Conservation (phyloP, 2,113 vertebrate species). For the Microtus ochrogaster region DNA sequence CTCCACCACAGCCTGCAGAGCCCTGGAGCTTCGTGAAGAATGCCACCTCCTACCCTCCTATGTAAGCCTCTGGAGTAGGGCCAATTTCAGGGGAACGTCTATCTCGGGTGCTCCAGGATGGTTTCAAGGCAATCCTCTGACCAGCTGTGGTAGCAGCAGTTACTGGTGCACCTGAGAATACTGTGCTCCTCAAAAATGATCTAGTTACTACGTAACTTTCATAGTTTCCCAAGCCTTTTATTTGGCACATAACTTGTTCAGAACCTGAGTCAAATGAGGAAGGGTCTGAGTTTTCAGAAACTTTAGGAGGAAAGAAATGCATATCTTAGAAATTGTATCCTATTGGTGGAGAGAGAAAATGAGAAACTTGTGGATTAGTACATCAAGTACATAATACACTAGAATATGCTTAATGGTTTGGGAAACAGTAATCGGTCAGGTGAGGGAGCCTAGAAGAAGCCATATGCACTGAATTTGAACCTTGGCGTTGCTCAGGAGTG, state of each 20-base stretch:
- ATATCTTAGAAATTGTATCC: background rate
- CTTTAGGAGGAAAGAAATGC: background rate
- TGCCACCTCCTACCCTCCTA: background rate
- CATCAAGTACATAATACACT: background rate
- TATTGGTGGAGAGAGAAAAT: background rate
- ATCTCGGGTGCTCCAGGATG: accelerated
- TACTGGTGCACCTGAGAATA: background rate
- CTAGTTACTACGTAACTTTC: background rate
- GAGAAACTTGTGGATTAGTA: background rate
- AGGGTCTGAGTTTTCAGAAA: background rate
- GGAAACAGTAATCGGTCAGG: background rate
- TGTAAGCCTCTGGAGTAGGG: background rate
- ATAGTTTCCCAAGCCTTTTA: background rate
- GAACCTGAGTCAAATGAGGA: background rate
- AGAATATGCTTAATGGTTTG: background rate
- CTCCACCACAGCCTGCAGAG: background rate
- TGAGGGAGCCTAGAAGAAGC: background rate
- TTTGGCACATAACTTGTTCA: background rate
- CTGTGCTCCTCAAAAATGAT: background rate
- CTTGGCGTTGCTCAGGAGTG: accelerated
- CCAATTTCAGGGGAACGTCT: accelerated
- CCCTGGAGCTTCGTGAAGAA: background rate
- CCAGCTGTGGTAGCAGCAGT: background rate
- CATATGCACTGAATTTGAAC: background rate
- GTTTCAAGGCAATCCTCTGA: no score